Evolutionary conservation across 2,113 vertebrate genomes (phyloP), one percentile per base, ranked within the genome.

Genomic region (Puma concolor): DNA sequence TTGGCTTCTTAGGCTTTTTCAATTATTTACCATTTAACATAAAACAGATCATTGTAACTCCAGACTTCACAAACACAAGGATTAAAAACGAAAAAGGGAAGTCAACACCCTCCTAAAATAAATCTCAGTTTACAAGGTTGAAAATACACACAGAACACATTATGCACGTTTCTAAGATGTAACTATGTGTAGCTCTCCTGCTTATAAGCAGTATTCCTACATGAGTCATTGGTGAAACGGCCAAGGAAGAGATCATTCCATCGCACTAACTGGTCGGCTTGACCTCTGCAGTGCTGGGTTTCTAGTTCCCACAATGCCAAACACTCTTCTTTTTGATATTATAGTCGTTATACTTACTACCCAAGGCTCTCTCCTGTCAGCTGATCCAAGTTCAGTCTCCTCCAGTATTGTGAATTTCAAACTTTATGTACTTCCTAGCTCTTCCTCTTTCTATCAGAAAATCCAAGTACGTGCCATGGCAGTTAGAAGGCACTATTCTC

Each of bases 161-260:
- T 36, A 79, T 11, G 15, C 60, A 83, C 16, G 23, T 82, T 77
- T 54, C n/a, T 41, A 64, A 41, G 36, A 27, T 12, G 15, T 69
- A 52, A 11, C 17, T 17, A 33, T 17, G 13, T 69, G 15, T 71
- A 41, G 2, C 10, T n/a, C 5, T 76, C 19, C 16, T 17, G 7
- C 29, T 91, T 50, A 41, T 8, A 88, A 82, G 69, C 14, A 57
- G 4, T 4, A 31, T 36, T n/a, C 14, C 4, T 15, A 3, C 60
- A 7, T 17, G 6, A n/a, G 1, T 1, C 17, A 64, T 1, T 36
- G 33, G 8, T 9, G 12, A 66, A 33, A 67, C 0, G 17, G 10
- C 50, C 50, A 44, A 36, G 82, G 25, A 74, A 72, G 1, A 2
- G 13, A 19, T 41, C 5, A 0, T 1, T 2, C 4, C 38, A 64